phyloP scores from a whole-genome alignment of 2,113 vertebrate species.

The Lanius collurio region DNA sequence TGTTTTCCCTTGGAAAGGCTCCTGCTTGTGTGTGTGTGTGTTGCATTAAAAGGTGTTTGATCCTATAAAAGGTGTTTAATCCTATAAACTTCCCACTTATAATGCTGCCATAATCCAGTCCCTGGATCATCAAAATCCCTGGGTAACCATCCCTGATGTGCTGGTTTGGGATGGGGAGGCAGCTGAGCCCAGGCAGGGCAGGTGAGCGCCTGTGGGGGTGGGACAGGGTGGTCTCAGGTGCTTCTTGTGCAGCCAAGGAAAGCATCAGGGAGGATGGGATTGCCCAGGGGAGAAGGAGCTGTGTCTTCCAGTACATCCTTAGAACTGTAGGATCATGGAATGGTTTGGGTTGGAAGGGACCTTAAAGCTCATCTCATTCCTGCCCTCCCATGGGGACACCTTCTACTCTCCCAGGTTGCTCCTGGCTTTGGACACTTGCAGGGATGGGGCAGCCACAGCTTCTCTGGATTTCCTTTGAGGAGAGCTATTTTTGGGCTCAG shows the following conservation, averaged over 20 bases:
- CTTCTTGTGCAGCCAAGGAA: neutral
- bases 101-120: neutral
- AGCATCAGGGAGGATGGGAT: neutral
- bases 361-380: neutral
- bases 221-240: neutral
- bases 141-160: accelerated
- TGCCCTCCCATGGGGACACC: neutral
- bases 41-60: neutral
- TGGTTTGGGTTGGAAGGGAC: neutral
- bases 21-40: accelerated
- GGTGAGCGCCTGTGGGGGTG: neutral
- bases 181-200: neutral
- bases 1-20: neutral
- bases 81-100: neutral
- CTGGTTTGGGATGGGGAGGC: neutral
- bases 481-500: conserved; percentile 52
- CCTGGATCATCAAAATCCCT: neutral
- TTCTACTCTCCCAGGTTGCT: neutral
- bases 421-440: neutral
- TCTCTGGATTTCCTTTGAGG: conserved; percentile 39
- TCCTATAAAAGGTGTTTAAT: neutral
- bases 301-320: neutral
- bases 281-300: neutral
- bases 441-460: neutral
- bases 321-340: accelerated